Evolutionary conservation across 1,140 invertebrate species (phyloP).

Genomic region (Myzus persicae): DNA sequence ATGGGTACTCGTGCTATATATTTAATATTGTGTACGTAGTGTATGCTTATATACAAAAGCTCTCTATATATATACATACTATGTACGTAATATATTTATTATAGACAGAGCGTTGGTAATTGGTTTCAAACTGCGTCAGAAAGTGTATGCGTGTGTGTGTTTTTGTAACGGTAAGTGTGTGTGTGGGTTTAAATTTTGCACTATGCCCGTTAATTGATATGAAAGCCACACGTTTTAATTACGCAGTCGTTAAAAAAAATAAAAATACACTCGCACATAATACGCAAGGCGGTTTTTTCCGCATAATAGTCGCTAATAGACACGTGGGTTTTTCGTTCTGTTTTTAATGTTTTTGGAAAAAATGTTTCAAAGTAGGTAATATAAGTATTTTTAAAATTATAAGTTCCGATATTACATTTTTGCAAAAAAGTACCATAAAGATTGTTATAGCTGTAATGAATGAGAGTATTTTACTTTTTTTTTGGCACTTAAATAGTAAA

Average conservation of each 20-base stretch:
- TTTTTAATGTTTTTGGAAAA: background rate
- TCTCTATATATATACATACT: background rate
- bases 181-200: background rate
- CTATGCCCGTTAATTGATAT: background rate
- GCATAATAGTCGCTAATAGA: background rate
- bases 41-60: background rate
- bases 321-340: background rate
- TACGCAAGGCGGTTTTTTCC: background rate
- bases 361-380: background rate
- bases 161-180: background rate
- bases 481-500: too few relatives aligned
- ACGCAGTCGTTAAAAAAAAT: background rate
- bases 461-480: background rate
- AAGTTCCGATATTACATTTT: background rate
- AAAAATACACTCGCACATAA: too few relatives aligned
- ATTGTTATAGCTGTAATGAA: background rate
- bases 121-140: background rate
- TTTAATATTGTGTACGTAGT: background rate
- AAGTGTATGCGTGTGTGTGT: background rate
- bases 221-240: constrained; percentile 10
- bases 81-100: background rate
- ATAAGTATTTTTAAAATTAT: background rate
- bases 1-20: background rate
- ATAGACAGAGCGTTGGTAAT: background rate
- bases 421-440: background rate